phyloP scores from a whole-genome alignment of 1,140 invertebrate genomes.

The Parasteatoda tepidariorum region DNA sequence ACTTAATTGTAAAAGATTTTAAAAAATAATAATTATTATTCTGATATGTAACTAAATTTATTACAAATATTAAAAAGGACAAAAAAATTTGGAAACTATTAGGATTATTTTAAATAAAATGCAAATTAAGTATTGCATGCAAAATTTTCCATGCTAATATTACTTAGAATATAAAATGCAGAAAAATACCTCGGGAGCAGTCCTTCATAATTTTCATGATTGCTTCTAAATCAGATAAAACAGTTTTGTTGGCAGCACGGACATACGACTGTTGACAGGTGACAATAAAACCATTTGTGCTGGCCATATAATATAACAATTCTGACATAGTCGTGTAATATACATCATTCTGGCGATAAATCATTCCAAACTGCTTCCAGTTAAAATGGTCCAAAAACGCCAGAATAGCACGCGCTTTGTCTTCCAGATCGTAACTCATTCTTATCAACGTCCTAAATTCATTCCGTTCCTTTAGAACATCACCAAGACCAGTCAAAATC shows the following conservation, averaged over 20 bases:
- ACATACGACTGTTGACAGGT: constrained; percentile 59
- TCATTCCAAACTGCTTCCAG: constrained; percentile 62
- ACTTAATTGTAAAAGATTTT: too few relatives aligned
- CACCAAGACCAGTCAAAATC: constrained; percentile 62
- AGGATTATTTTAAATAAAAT: too few relatives aligned
- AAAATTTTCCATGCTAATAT: too few relatives aligned
- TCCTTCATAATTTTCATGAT: constrained; percentile 59
- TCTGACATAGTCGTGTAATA: constrained; percentile 62
- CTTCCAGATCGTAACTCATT: constrained; percentile 62
- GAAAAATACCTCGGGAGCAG: constrained; percentile 62
- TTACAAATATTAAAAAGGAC: too few relatives aligned
- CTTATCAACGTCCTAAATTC: constrained; percentile 61
- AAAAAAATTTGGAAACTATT: too few relatives aligned
- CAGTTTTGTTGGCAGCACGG: constrained; percentile 57
- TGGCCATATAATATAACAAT: constrained; percentile 35
- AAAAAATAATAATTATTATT: too few relatives aligned
- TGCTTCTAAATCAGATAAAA: constrained; percentile 56
- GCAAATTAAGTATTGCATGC: too few relatives aligned
- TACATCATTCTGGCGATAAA: constrained; percentile 61
- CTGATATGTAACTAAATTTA: too few relatives aligned
- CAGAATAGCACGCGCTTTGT: constrained; percentile 62
- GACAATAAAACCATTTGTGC: constrained; percentile 15
- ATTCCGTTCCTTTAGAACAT: constrained; percentile 59
- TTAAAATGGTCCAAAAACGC: constrained; percentile 60
- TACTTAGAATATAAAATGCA: too few relatives aligned